Evolutionary conservation across 30 jellyfish, hydroid and myxozoan species (phyloP), one percentile per base, ranked within the genome.

Genomic region (Cassiopea andromeda): DNA sequence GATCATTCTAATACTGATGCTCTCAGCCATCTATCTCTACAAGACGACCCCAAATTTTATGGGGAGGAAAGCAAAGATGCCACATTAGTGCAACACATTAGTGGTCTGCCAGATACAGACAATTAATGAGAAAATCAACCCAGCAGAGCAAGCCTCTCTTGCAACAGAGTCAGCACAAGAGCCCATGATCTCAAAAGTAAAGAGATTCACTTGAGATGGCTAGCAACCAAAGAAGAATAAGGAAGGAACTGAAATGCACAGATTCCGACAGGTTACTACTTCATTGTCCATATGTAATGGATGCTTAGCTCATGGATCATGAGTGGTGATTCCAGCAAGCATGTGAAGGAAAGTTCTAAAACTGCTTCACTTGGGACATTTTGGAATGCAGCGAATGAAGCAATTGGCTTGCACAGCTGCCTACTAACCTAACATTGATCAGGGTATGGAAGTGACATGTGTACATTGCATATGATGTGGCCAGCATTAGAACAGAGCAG

Each of bases 381-480:
- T 58, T 4, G 91, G 91, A n/a, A 82, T 82, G 12, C 85, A 60
- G 67, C 50, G 64, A 18, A 82, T 66, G 88, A 82, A 73, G 75
- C 74, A 43, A 43, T 60, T 82, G 44, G 91, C 91, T 43, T 8
- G 93, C 74, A 73, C 91, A 12, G 48, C 79, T 4, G 72, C n/a
- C 61, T 84, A 84, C 64, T 85, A 93, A 93, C 93, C 92, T 38
- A 87, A 87, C 64, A 87, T 87, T 73, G 85, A 68, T 46, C 61
- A 70, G 49, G 93, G 72, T 71, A 85, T 85, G 46, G 87, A 85
- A 60, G 82, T 68, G 38, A 45, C 81, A 78, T 64, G 69, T 73
- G 15, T 70, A 76, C 78, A 60, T 58, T 87, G 90, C 80, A 66
- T 60, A 45, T 48, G 75, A 27, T 87, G 94, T 49, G 87, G 68